Evolutionary conservation across 30 jellyfish, hydroid and myxozoan genomes (phyloP).

Genomic region (Rhopilema esculentum): DNA sequence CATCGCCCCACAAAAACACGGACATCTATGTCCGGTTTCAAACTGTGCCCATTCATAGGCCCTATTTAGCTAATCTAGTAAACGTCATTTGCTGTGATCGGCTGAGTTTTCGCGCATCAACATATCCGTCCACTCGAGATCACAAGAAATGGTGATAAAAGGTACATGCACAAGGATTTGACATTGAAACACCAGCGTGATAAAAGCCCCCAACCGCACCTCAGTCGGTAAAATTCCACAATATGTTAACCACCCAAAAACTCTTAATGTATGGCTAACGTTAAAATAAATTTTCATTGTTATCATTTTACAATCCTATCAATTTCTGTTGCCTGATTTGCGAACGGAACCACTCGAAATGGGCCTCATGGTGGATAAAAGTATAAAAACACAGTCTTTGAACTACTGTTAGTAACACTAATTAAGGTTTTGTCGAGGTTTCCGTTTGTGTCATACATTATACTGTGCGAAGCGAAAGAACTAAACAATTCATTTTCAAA

Average conservation of each 20-base stretch:
- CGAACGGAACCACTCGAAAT: too few species aligned
- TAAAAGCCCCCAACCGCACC: conserved; percentile 6
- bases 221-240: neutral
- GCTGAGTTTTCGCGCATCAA: conserved; percentile 26
- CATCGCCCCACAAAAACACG: too few species aligned
- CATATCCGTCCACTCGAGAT: conserved; percentile 13
- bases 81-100: neutral
- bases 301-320: too few species aligned
- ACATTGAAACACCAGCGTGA: conserved; percentile 41
- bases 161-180: conserved; percentile 14
- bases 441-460: too few species aligned
- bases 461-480: neutral
- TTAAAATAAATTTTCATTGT: neutral
- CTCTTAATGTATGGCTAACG: neutral
- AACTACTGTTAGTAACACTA: too few species aligned
- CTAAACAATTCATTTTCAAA: neutral
- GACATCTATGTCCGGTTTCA: too few species aligned
- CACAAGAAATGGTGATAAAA: neutral
- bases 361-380: too few species aligned
- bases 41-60: neutral
- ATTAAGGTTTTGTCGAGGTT: too few species aligned
- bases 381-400: too few species aligned
- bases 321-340: too few species aligned
- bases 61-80: neutral
- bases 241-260: too few species aligned